phyloP scores from a whole-genome alignment of 2,888 invertebrate genomes.

The Lasioglossum vierecki region DNA sequence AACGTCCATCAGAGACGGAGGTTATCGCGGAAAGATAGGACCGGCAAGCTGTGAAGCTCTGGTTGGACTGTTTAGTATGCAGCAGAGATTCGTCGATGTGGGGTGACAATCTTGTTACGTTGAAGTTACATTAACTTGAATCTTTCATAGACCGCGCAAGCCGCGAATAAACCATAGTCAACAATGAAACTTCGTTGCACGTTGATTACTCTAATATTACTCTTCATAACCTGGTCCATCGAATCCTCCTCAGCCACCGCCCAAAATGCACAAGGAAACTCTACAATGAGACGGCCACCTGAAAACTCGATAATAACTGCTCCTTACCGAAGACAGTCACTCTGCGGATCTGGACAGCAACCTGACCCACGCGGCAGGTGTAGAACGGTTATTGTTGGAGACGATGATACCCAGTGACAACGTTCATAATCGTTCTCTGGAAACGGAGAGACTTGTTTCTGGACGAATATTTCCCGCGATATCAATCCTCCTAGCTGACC shows the following conservation, averaged over 20 bases:
- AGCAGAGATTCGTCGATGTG: constrained; percentile 20
- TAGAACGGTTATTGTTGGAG: constrained; percentile 35
- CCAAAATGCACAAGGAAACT: neutral
- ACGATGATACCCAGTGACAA: neutral
- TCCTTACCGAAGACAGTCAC: constrained; percentile 60
- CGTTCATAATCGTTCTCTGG: neutral
- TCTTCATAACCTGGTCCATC: constrained; percentile 36
- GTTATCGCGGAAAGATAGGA: constrained; percentile 39
- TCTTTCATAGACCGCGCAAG: neutral
- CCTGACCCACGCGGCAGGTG: constrained; percentile 75
- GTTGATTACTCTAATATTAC: constrained; percentile 38
- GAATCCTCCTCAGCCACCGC: neutral
- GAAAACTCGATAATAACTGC: constrained; percentile 69
- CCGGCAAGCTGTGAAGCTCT: neutral
- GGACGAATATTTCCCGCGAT: neutral
- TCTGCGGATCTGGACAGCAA: constrained; percentile 70
- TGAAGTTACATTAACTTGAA: neutral
- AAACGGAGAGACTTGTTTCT: neutral
- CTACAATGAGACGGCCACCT: neutral
- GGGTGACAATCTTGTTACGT: neutral
- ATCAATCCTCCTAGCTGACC: neutral
- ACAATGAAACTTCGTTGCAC: constrained; percentile 35
- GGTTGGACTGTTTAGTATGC: constrained; percentile 22
- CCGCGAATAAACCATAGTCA: too few relatives aligned
- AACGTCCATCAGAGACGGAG: neutral